Conservation (phyloP, 2,113 vertebrate species). For the Spizaetus ornatus region DNA sequence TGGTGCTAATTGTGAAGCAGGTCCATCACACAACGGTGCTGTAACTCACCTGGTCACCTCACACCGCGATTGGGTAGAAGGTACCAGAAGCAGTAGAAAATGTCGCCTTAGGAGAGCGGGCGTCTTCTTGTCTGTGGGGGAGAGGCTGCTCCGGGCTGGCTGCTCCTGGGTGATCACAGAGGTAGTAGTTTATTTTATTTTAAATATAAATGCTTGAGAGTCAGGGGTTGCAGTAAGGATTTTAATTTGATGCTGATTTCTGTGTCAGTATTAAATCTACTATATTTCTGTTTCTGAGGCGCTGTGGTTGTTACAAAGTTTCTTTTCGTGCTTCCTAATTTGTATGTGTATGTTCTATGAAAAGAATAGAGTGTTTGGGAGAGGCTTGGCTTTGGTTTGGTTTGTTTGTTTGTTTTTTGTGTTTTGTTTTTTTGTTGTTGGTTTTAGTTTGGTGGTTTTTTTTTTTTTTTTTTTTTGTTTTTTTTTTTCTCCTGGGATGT, state of each 20-base stretch:
- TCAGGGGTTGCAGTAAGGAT: fast-evolving
- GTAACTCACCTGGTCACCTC: background rate
- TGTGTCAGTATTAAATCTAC: fast-evolving
- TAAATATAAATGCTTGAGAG: fast-evolving
- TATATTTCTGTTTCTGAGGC: fast-evolving
- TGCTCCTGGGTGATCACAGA: fast-evolving
- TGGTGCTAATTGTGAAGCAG: background rate
- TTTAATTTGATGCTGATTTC: fast-evolving
- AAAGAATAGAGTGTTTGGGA: background rate
- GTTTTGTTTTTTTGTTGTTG: background rate
- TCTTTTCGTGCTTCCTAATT: fast-evolving
- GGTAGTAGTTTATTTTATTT: background rate
- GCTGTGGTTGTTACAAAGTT: background rate
- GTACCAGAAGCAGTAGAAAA: background rate
- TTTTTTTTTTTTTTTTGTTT: background rate
- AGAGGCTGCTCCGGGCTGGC: background rate
- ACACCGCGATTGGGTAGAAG: fast-evolving
- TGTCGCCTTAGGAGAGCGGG: fast-evolving
- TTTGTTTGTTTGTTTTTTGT: background rate
- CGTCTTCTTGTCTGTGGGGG: fast-evolving
- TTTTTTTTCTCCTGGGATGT: fast-evolving
- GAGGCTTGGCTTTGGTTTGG: too few relatives aligned
- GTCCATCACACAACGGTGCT: fast-evolving
- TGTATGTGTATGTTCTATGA: fast-evolving
- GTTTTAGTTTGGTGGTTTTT: background rate